A percentile compares a stretch with the other conserved stretches of the same genome.
These are phyloP conservation scores for Rhinogobius similis DNA, from an alignment of 2,113 vertebrate species.

Conservation along the genomic window DNA sequence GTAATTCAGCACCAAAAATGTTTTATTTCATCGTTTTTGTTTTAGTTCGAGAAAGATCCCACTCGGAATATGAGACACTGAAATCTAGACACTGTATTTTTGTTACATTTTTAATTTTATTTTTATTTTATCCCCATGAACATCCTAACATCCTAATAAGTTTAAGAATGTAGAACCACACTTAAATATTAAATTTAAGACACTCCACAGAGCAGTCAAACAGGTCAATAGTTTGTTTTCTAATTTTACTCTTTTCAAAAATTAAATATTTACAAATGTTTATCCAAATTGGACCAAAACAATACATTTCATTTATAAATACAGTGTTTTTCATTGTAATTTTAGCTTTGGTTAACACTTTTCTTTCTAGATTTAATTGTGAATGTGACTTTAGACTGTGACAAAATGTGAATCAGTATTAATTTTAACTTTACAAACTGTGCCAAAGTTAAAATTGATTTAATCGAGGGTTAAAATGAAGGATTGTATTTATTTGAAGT, in stretches of 20 bases:
- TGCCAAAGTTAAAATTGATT: constrained; percentile 18
- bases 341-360: background rate
- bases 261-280: background rate
- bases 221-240: background rate
- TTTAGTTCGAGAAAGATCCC: too few relatives aligned
- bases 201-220: constrained; percentile 2
- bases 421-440: background rate
- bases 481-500: constrained; percentile 45
- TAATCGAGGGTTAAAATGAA: background rate
- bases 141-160: too few relatives aligned
- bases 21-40: too few relatives aligned
- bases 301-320: background rate
- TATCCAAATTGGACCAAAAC: background rate
- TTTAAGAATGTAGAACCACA: too few relatives aligned
- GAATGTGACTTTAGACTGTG: constrained; percentile 1
- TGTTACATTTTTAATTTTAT: too few relatives aligned
- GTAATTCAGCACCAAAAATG: too few relatives aligned
- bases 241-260: background rate
- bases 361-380: background rate
- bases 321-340: too few relatives aligned
- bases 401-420: background rate
- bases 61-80: too few relatives aligned
- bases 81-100: too few relatives aligned
- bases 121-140: too few relatives aligned
- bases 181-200: background rate